Evolutionary conservation across 2,888 invertebrate species (phyloP).

Genomic region (Xanthorhoe spadicearia): DNA sequence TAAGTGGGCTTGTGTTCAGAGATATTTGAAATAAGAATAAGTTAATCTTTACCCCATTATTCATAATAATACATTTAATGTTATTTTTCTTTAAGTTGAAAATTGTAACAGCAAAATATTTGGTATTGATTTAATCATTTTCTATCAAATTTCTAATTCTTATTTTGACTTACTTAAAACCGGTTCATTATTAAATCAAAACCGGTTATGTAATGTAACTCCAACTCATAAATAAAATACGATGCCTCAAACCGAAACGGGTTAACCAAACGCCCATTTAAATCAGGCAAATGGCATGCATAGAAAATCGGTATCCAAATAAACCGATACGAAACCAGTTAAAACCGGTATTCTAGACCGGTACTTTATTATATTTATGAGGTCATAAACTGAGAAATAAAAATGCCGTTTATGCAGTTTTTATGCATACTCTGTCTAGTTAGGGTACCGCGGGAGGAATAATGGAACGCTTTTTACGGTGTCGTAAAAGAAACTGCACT

Average conservation of each 20-base stretch:
- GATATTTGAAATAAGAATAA: background rate
- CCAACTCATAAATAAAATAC: background rate
- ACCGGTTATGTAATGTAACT: too few relatives aligned
- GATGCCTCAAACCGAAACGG: background rate
- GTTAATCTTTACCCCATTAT: background rate
- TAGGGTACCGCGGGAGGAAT: conserved; percentile 31
- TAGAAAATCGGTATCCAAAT: conserved; percentile 24
- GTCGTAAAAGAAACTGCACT: conserved; percentile 26
- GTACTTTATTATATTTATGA: conserved; percentile 55
- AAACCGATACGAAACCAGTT: conserved; percentile 24
- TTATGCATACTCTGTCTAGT: conserved; percentile 48
- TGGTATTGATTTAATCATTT: too few relatives aligned
- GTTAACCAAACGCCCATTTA: conserved; percentile 11
- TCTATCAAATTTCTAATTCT: too few relatives aligned
- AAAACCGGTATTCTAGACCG: conserved; percentile 31
- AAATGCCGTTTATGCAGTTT: conserved; percentile 59
- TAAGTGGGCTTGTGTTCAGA: background rate
- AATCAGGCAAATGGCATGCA: conserved; percentile 10
- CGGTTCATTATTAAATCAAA: too few relatives aligned
- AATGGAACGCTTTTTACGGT: conserved; percentile 29
- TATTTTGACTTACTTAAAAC: too few relatives aligned
- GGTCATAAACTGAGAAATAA: conserved; percentile 56
- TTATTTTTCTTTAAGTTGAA: too few relatives aligned
- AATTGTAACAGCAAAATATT: too few relatives aligned
- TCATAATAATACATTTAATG: too few relatives aligned